Evolutionary conservation across 2,113 vertebrate genomes (phyloP).

Genomic region (Manacus vitellinus): DNA sequence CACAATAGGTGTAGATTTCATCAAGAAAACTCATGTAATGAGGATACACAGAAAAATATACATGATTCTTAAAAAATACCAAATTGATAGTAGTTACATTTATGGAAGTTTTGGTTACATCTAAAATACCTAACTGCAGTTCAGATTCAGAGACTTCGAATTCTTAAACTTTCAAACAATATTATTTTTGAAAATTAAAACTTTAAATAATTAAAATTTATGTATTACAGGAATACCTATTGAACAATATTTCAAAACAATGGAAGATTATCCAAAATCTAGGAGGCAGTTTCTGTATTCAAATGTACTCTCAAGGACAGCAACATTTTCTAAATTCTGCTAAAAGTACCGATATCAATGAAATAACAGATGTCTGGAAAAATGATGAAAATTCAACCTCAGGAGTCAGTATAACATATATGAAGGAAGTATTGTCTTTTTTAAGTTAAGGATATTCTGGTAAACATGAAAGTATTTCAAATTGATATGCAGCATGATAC

Average conservation of each 20-base stretch:
- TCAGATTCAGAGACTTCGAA: neutral
- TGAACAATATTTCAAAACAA: neutral
- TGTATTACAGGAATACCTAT: neutral
- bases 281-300: neutral
- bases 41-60: neutral
- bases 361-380: neutral
- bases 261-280: neutral
- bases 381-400: neutral
- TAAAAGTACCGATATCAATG: neutral
- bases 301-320: neutral
- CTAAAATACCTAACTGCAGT: neutral
- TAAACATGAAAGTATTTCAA: neutral
- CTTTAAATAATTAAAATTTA: neutral
- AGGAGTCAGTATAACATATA: neutral
- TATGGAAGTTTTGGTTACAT: neutral
- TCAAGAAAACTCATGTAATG: neutral
- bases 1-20: neutral
- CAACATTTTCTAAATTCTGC: neutral
- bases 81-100: neutral
- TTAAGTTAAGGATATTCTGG: neutral
- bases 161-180: neutral
- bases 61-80: neutral
- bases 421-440: neutral
- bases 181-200: neutral
- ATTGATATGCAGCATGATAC: neutral